Evolutionary conservation across 1,140 invertebrate genomes (phyloP), one percentile per base, ranked within the genome.

Genomic region (Hylaeus anthracinus): DNA sequence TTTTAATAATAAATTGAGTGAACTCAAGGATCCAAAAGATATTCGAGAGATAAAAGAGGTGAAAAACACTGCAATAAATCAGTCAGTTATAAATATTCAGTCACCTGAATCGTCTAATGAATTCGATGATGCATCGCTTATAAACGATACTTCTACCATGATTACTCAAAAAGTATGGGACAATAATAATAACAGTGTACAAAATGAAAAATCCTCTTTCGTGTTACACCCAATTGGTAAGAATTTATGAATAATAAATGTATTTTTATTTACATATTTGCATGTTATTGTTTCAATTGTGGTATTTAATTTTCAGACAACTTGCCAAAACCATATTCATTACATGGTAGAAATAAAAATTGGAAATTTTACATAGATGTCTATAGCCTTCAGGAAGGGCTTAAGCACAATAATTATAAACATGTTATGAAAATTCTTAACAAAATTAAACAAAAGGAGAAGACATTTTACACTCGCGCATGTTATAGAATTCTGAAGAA

Each of bases 401-500:
- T 92, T 8, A 60, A 58, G 56, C 75, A 90, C 48, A 12, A 82
- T 9, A 88, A 91, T 81, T 91, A 91, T 56, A 48, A 86, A 55
- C 71, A 84, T 37, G 81, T 91, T 41, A 87, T 87, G 70, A 70
- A 80, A 12, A 86, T 88, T 26, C 63, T 91, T 41, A 66, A 83
- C 65, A n/a, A 37, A 14, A 64, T 80, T 37, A 53, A 72, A 60
- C 12, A 80, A 3, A 15, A 74, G 56, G 41, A 75, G 39, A 60
- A 60, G 43, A 39, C 64, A n/a, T 43, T 84, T 5, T 88, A 79
- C 43, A 64, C 69, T 48, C 76, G 66, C 37, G 75, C 80, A 3
- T 90, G 85, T 74, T 91, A 89, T 79, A 41, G 74, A 12, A 88
- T 90, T 63, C 55, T 92, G 5, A 77, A 69, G 37, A 86, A 75